Evolutionary conservation across 2,888 invertebrate species (phyloP).

Genomic region (Brachypalpus laphriformis): DNA sequence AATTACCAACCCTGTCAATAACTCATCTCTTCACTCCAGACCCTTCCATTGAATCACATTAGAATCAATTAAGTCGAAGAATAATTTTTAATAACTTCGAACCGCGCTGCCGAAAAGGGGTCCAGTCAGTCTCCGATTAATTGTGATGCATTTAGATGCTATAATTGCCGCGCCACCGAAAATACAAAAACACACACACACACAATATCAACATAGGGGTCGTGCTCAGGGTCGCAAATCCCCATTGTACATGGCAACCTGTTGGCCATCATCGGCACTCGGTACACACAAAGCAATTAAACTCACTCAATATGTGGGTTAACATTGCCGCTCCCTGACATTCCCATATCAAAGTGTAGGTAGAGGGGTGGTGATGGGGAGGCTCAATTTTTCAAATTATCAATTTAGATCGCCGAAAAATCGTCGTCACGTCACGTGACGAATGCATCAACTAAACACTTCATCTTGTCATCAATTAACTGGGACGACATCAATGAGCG

Average conservation of each 20-base stretch:
- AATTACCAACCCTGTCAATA: conserved; percentile 69
- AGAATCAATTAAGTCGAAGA: conserved; percentile 67
- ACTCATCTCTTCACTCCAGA: conserved; percentile 37
- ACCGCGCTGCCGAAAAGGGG: conserved; percentile 51
- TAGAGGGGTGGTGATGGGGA: background rate
- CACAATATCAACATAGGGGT: conserved; percentile 72
- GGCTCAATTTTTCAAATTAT: conserved; percentile 56
- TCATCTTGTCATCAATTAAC: conserved; percentile 72
- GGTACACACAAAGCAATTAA: conserved; percentile 69
- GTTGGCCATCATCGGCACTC: conserved; percentile 65
- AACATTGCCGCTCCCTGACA: conserved; percentile 30
- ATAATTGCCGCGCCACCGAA: conserved; percentile 68
- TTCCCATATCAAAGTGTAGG: conserved; percentile 38
- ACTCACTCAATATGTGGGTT: conserved; percentile 64
- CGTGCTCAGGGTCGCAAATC: conserved; percentile 51
- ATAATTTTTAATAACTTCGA: conserved; percentile 68
- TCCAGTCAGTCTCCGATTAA: conserved; percentile 51
- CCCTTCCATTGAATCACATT: conserved; percentile 59
- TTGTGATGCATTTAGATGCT: conserved; percentile 67
- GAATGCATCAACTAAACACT: conserved; percentile 72
- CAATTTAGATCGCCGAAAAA: conserved; percentile 70
- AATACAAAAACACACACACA: conserved; percentile 45
- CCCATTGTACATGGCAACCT: conserved; percentile 52
- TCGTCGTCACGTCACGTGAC: conserved; percentile 68
- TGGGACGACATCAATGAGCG: conserved; percentile 66